These are phyloP conservation scores for Drosophila malerkotliana DNA, from an alignment of 1,140 invertebrate genomes.

Conservation along the genomic window DNA sequence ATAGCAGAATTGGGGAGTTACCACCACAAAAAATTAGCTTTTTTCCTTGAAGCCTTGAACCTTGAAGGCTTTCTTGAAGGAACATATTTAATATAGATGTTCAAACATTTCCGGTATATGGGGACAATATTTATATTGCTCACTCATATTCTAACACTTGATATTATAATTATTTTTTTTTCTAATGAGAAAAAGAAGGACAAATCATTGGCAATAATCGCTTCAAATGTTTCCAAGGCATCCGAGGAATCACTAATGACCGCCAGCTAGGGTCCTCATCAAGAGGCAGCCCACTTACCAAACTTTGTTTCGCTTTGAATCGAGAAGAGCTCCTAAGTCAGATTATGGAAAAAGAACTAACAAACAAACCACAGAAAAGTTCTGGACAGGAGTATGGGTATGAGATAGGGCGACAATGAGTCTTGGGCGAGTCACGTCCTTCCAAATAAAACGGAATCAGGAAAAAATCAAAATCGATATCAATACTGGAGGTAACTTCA, in stretches of 20 bases:
- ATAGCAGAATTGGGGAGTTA: too few relatives aligned
- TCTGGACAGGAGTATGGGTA: constrained; percentile 13
- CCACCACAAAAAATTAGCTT: too few relatives aligned
- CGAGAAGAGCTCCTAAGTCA: constrained; percentile 12
- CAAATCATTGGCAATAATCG: constrained; percentile 28
- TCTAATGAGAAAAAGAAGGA: neutral
- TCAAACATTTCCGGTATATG: too few relatives aligned
- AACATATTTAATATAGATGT: too few relatives aligned
- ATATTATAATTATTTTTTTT: neutral
- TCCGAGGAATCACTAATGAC: constrained; percentile 25
- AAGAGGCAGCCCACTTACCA: neutral
- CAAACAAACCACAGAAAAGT: constrained; percentile 37
- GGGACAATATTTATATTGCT: too few relatives aligned
- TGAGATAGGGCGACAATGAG: constrained; percentile 40
- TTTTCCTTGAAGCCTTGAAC: too few relatives aligned
- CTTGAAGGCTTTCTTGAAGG: too few relatives aligned
- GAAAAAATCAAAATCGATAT: constrained; percentile 45
- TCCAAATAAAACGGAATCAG: constrained; percentile 55
- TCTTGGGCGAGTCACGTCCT: constrained; percentile 32
- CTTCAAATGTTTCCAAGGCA: constrained; percentile 29
- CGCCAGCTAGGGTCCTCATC: constrained; percentile 22
- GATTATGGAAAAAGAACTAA: constrained; percentile 24
- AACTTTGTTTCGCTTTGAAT: constrained; percentile 31
- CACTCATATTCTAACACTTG: neutral
- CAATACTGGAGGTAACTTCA: constrained; percentile 8